Percentiles rank a stretch among this genome's conserved stretches.
These are phyloP conservation scores for Mya arenaria DNA, from an alignment of 1,140 invertebrate genomes.

Conservation along the genomic window DNA sequence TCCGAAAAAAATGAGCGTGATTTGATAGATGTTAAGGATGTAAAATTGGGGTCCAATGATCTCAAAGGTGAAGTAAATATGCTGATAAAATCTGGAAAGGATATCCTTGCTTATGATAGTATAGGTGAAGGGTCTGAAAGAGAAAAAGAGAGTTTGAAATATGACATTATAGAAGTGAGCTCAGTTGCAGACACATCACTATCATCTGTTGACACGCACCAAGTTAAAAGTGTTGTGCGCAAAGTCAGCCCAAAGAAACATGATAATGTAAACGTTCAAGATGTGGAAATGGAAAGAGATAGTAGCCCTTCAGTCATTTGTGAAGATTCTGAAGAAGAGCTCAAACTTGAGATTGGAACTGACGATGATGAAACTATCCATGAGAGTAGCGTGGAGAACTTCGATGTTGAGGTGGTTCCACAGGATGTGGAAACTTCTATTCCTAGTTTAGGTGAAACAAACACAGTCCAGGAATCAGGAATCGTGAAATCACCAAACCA, in stretches of 20 bases:
- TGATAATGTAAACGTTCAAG: not conserved
- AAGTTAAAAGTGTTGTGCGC: constrained; percentile 37
- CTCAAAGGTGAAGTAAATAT: too few relatives aligned
- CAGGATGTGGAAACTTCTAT: too few relatives aligned
- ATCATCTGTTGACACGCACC: not conserved
- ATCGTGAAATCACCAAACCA: too few relatives aligned
- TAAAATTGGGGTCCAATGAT: too few relatives aligned
- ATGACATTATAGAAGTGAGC: too few relatives aligned
- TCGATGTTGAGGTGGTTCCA: not conserved
- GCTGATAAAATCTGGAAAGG: not conserved
- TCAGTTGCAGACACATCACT: not conserved
- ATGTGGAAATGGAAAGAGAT: not conserved
- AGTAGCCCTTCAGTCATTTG: not conserved
- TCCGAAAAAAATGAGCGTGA: not conserved
- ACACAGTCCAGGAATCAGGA: too few relatives aligned
- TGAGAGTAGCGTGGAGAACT: not conserved
- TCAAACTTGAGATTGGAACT: not conserved
- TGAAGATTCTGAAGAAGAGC: not conserved
- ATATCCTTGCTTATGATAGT: not conserved
- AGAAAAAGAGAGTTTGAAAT: too few relatives aligned
- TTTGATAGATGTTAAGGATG: not conserved
- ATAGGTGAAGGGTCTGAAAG: not conserved
- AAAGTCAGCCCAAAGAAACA: constrained; percentile 30
- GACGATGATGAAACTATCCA: not conserved
- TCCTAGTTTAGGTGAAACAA: too few relatives aligned